Percentiles rank a stretch among this genome's conserved stretches.
phyloP scores from a whole-genome alignment of 2,113 vertebrate genomes.

The Urocynchramus pylzowi region DNA sequence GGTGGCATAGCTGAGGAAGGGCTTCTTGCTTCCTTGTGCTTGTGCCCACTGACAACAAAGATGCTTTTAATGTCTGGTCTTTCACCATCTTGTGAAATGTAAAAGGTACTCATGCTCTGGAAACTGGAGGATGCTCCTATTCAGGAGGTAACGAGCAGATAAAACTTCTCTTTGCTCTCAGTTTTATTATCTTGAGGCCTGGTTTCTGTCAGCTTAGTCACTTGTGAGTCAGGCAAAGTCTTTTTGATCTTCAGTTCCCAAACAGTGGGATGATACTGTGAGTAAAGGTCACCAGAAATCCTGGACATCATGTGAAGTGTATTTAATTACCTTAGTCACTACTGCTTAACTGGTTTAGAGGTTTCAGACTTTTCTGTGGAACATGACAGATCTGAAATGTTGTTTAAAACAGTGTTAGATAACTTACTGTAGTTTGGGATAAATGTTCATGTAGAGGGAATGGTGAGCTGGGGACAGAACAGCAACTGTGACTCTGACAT shows the following conservation, averaged over 20 bases:
- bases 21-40: neutral
- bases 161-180: neutral
- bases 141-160: neutral
- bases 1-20: neutral
- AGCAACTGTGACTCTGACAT: neutral
- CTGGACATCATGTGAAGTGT: neutral
- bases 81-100: neutral
- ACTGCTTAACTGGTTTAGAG: neutral
- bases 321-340: constrained; percentile 7
- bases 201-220: constrained; percentile 23
- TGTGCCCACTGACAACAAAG: neutral
- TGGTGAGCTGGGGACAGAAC: fast-evolving
- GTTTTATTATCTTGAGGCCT: constrained; percentile 27
- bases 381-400: neutral
- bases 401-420: neutral
- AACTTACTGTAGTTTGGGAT: neutral
- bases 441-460: neutral
- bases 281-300: constrained; percentile 37
- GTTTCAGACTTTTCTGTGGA: neutral
- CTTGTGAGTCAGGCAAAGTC: constrained; percentile 25
- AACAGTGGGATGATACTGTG: neutral
- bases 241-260: constrained; percentile 5
- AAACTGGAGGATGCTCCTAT: neutral
- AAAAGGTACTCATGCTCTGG: neutral
- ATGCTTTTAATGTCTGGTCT: neutral